A percentile compares a stretch with the other conserved stretches of the same genome.
Evolutionary conservation across 1,140 invertebrate genomes (phyloP).

Genomic region (Coptotermes formosanus): DNA sequence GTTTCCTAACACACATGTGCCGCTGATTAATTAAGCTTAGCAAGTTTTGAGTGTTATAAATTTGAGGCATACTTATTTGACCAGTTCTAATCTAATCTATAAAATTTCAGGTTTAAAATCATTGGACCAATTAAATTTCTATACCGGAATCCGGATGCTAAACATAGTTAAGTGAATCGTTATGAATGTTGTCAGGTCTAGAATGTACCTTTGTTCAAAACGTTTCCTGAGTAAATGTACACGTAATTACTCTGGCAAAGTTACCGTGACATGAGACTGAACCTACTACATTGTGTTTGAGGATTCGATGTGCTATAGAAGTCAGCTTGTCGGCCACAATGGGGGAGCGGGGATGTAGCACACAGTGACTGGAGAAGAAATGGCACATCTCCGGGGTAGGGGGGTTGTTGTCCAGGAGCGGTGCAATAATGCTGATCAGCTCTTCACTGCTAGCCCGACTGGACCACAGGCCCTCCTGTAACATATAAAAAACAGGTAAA

Average conservation of each 20-base stretch:
- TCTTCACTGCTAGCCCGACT: constrained; percentile 48
- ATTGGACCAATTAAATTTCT: too few relatives aligned
- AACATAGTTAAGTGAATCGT: too few relatives aligned
- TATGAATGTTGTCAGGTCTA: too few relatives aligned
- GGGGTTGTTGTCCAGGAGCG: constrained; percentile 59
- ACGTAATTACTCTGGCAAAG: neutral
- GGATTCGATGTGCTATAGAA: constrained; percentile 73
- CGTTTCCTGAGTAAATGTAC: neutral
- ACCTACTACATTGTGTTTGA: constrained; percentile 78
- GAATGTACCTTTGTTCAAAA: too few relatives aligned
- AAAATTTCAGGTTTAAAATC: too few relatives aligned
- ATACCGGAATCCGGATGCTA: too few relatives aligned
- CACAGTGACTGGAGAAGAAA: constrained; percentile 58
- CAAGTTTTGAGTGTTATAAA: too few relatives aligned
- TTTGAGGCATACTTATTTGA: too few relatives aligned
- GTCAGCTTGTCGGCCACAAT: constrained; percentile 63
- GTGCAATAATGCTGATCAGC: constrained; percentile 57
- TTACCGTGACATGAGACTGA: neutral
- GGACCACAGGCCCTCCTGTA: constrained; percentile 25
- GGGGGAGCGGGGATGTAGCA: constrained; percentile 57
- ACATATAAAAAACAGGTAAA: neutral
- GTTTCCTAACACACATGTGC: too few relatives aligned
- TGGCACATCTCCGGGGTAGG: constrained; percentile 62
- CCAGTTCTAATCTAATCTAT: too few relatives aligned
- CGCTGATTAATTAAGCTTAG: too few relatives aligned